Base-by-base conservation (phyloP, 2,888 invertebrate genomes). In the Entomobrya proxima region DNA sequence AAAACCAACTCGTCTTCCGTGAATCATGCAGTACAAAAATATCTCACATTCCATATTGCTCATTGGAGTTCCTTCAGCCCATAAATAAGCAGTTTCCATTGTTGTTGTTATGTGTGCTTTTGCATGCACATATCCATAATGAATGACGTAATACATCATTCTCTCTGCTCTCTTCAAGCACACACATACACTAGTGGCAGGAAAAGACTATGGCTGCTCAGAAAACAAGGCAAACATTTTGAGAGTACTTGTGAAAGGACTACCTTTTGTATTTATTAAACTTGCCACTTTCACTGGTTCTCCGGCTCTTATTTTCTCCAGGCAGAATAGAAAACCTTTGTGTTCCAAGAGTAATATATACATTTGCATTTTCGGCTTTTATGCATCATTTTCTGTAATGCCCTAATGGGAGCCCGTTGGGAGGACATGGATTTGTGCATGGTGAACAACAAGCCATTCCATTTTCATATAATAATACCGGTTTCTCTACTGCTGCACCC, bases 131-230 rank as follows among this genome's bases (percentile, higher is more conserved):
- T 76, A 64, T 82, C 32, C 50, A 77, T 84, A 84, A 84, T 84
- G 84, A 77, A 84, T 84, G 84, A 77, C 77, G 77, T 58, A 69
- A 69, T 84, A 55, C 77, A 77, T 84, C 84, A 72, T 58, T 77
- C 58, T 24, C 44, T 44, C 27, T 40, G 7, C 44, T 40, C 1
- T n/a, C n/a, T n/a, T n/a, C n/a, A n/a, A n/a, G n/a, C n/a, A n/a
- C n/a, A n/a, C n/a, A n/a, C n/a, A n/a, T n/a, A 15, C 11, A 67
- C 40, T 67, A 24, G 40, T 13, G 37, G 58, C n/a, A 32, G 61
- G 15, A 21, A 13, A 64, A 18, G 37, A 37, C 13, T 40, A 37
- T 35, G 67, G 27, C 40, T 67, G 67, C 24, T 76, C 37, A 55
- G n/a, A 37, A 37, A 27, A 37, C 76, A 58, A 76, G 9, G 27